These are phyloP conservation scores for Pardalotus punctatus DNA, from an alignment of 2,113 vertebrate species.

Conservation along the genomic window DNA sequence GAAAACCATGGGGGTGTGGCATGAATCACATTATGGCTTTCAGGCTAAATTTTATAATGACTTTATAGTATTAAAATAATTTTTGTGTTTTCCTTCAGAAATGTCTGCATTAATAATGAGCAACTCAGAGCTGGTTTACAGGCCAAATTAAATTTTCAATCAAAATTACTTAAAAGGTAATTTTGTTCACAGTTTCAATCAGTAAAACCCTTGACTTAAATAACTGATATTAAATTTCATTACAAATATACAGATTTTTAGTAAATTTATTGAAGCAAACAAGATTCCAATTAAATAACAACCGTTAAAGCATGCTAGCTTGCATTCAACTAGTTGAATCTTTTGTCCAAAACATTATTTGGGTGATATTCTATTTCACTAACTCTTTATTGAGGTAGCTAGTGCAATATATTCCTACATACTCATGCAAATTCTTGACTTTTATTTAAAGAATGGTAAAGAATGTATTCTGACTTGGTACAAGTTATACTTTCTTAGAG, in stretches of 20 bases:
- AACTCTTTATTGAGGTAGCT: neutral
- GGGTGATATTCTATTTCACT: neutral
- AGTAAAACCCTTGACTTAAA: neutral
- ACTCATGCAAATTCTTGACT: neutral
- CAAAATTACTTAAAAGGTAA: neutral
- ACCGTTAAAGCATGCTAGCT: neutral
- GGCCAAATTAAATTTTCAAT: neutral
- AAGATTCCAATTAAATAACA: neutral
- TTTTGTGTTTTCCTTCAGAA: neutral
- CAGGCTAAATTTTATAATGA: neutral
- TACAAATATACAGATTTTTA: neutral
- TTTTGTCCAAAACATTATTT: neutral
- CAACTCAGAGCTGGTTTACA: neutral
- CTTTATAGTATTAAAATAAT: neutral
- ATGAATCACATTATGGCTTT: neutral
- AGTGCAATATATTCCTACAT: neutral
- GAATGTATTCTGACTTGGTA: neutral
- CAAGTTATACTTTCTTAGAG: neutral
- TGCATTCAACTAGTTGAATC: neutral
- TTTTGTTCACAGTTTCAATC: neutral
- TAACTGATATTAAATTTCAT: neutral
- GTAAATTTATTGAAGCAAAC: neutral
- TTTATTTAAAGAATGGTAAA: neutral
- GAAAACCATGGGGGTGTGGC: neutral
- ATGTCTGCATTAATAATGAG: neutral